Conservation (phyloP, 2,797 vertebrate species). For the Pristis pectinata region DNA sequence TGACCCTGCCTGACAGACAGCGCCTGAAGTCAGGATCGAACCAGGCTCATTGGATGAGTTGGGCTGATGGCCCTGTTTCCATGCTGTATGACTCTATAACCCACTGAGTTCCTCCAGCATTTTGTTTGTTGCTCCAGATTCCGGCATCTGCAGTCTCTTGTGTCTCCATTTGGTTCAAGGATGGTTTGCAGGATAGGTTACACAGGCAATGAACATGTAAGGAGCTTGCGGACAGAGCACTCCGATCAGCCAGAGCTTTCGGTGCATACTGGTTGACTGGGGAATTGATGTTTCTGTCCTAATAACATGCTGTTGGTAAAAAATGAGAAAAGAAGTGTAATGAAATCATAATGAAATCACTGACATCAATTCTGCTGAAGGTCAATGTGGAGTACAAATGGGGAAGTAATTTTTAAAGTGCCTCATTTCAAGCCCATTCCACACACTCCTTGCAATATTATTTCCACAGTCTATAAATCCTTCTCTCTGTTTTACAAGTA, state of each 20-base stretch:
- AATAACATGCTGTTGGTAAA: background rate
- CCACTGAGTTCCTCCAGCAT: too few relatives aligned
- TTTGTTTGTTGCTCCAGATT: too few relatives aligned
- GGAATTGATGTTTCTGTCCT: slow-evolving; percentile 28
- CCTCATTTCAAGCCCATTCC: background rate
- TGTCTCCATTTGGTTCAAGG: background rate
- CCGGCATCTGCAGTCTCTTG: too few relatives aligned
- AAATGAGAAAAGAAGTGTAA: background rate
- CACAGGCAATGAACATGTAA: background rate
- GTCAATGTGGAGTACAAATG: background rate
- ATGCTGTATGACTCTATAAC: too few relatives aligned
- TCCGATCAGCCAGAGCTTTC: background rate
- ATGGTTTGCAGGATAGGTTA: background rate
- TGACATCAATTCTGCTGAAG: slow-evolving; percentile 25
- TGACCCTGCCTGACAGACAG: too few relatives aligned
- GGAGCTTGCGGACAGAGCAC: background rate
- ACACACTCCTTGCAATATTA: background rate
- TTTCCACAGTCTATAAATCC: background rate
- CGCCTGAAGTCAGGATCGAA: too few relatives aligned
- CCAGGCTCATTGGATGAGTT: too few relatives aligned
- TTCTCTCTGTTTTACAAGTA: background rate
- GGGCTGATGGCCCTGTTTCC: too few relatives aligned
- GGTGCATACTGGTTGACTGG: background rate
- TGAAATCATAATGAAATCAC: slow-evolving; percentile 22
- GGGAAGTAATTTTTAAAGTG: slow-evolving; percentile 11